Percentiles rank a stretch among this genome's conserved stretches.
Conservation (phyloP, 1,140 invertebrate species). For the Bombus consobrinus region DNA sequence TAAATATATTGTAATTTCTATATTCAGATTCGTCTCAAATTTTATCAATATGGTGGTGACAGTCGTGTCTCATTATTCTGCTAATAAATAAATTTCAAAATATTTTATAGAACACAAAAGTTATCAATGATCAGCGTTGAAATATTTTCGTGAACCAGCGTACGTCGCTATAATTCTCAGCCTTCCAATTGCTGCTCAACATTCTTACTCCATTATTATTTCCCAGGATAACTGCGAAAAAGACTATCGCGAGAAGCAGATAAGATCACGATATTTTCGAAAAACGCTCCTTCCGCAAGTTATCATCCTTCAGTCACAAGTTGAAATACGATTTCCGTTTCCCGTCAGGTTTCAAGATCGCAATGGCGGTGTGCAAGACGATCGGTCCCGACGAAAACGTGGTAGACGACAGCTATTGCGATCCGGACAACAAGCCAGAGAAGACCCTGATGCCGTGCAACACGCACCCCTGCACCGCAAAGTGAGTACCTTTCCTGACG, state of each 20-base stretch:
- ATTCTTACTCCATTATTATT: background rate
- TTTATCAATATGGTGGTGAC: too few relatives aligned
- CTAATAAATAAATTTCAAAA: too few relatives aligned
- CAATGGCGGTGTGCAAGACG: constrained; percentile 89
- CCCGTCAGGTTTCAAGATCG: constrained; percentile 92
- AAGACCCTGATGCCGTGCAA: constrained; percentile 91
- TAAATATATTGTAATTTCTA: too few relatives aligned
- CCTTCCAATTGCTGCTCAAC: background rate
- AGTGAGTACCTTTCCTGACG: constrained; percentile 85
- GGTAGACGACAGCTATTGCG: constrained; percentile 91
- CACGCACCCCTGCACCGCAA: constrained; percentile 92
- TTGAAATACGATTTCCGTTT: constrained; percentile 47
- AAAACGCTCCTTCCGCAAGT: background rate
- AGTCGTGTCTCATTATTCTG: too few relatives aligned
- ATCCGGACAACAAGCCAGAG: constrained; percentile 88
- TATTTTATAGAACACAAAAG: too few relatives aligned
- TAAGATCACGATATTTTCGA: constrained; percentile 20
- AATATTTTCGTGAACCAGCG: too few relatives aligned
- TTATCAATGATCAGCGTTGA: too few relatives aligned
- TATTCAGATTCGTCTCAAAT: too few relatives aligned
- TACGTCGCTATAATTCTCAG: too few relatives aligned
- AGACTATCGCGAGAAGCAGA: background rate
- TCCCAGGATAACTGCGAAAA: background rate
- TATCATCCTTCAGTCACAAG: background rate
- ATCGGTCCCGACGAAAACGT: constrained; percentile 88